Percentiles rank a stretch among this genome's conserved stretches.
These are phyloP conservation scores for Chymomyza amoena DNA, from an alignment of 2,888 invertebrate species.

Conservation along the genomic window DNA sequence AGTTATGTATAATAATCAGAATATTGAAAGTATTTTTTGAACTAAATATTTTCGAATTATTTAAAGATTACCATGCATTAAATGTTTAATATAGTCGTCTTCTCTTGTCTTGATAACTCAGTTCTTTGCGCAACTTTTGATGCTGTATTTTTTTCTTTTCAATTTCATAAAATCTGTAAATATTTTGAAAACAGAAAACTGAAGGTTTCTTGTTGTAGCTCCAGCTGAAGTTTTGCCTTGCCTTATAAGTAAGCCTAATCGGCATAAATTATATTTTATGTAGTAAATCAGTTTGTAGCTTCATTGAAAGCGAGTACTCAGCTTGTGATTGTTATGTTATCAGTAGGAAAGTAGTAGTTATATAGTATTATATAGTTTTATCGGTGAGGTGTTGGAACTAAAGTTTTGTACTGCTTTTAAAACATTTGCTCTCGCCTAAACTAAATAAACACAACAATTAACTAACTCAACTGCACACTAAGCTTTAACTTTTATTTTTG, in stretches of 20 bases:
- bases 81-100: constrained; percentile 54
- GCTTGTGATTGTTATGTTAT: constrained; percentile 26
- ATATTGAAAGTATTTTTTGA: constrained; percentile 18
- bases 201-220: not conserved
- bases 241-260: too few relatives aligned
- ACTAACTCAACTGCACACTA: constrained; percentile 32
- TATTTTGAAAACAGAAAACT: not conserved
- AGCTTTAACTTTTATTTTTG: not conserved
- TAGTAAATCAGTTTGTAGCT: not conserved
- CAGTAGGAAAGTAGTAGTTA: constrained; percentile 4
- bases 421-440: constrained; percentile 41
- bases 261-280: not conserved
- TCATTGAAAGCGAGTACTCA: not conserved
- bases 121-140: constrained; percentile 74
- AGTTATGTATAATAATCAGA: constrained; percentile 10
- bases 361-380: constrained; percentile 24
- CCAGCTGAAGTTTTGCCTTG: too few relatives aligned
- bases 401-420: constrained; percentile 40
- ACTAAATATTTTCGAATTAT: constrained; percentile 18
- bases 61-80: not conserved
- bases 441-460: constrained; percentile 41
- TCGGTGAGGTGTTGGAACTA: constrained; percentile 68
- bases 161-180: not conserved
- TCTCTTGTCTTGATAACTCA: constrained; percentile 70
- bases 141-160: constrained; percentile 41